Evolutionary conservation across 2,113 vertebrate genomes (phyloP), one percentile per base, ranked within the genome.

Genomic region (Clinocottus analis): DNA sequence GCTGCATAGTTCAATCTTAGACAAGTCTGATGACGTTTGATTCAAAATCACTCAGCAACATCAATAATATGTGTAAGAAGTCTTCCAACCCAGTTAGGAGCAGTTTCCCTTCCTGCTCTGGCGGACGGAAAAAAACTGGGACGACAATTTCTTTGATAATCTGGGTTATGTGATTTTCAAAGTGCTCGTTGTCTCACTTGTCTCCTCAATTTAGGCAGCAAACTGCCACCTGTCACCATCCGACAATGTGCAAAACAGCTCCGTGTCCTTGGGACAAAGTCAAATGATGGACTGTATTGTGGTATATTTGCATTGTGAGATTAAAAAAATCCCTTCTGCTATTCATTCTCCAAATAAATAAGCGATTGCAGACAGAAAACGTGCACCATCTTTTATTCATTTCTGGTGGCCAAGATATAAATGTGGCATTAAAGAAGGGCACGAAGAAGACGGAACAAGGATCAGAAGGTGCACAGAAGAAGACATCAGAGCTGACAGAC

Each of bases 121-220:
- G 14, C 16, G 7, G 75, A 23, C 5, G 16, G 10, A 5, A 39
- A 47, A 33, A 21, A 72, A 72, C 27, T 70, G 31, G 55, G 64
- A 33, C 45, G 13, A 25, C 14, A 23, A 39, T 17, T 72, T 63
- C 43, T 78, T 65, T 78, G 79, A 83, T 79, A 75, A 73, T 74
- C 70, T 80, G 76, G 45, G 39, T 72, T 62, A 61, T 72, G 49
- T 68, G 13, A 69, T 69, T 80, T 85, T 70, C 65, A 80, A 73
- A 83, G 71, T 23, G 49, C 76, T n/a, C 27, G 2, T 17, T 33
- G 12, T 27, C 43, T 37, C 37, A 43, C 37, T 75, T 45, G 53
- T 78, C 70, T 43, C 31, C 9, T 61, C 61, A 17, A 58, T 83
- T 85, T 37, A 80, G 43, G 27, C 39, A 31, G 25, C 49, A 78